Base-by-base conservation (phyloP, 2,113 vertebrate genomes). In the Phyllostomus discolor region DNA sequence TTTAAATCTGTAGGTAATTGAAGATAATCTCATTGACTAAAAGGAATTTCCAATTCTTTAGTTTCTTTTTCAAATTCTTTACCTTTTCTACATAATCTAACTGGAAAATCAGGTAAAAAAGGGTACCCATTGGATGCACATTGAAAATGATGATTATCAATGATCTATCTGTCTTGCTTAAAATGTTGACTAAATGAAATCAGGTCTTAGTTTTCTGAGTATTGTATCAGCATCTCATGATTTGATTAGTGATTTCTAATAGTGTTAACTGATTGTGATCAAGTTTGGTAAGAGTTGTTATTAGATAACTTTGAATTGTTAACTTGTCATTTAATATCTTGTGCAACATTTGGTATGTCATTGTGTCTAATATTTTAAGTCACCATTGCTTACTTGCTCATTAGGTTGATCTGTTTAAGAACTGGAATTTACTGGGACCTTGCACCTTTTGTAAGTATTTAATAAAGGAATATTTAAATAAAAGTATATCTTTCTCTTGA, bases 11-110 rank as follows among this genome's bases (percentile, higher is more conserved):
- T 31, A 38, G 46, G 10, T 62, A 84, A 79, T 33, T 83, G 67
- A 84, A 78, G 35, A 15, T 76, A 80, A 80, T 88, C 5, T 95
- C 15, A 89, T 81, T 54, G 38, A 28, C 14, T 50, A 52, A 79
- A 95, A 87, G 28, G 16, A 90, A 54, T 87, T 91, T 96, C 80
- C 84, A 15, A 67, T 72, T 94, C 72, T 73, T 93, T 79, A 35
- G 41, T 92, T 95, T 91, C 50, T 11, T 93, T 94, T 96, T 95
- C 50, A 94, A 22, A 81, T 76, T 52, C 31, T 78, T 91, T 46
- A 80, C 62, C 28, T 79, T 85, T 86, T 41, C 89, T 48, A n/a
- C 9, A 62, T 92, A 52, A 46, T 91, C 28, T 87, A 79, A 22
- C 54, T 84, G 19, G 73, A 48, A 72, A 94, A 91, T 52, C n/a